These are phyloP conservation scores for Hoplodrina ambigua DNA, from an alignment of 2,888 invertebrate species.

Conservation along the genomic window DNA sequence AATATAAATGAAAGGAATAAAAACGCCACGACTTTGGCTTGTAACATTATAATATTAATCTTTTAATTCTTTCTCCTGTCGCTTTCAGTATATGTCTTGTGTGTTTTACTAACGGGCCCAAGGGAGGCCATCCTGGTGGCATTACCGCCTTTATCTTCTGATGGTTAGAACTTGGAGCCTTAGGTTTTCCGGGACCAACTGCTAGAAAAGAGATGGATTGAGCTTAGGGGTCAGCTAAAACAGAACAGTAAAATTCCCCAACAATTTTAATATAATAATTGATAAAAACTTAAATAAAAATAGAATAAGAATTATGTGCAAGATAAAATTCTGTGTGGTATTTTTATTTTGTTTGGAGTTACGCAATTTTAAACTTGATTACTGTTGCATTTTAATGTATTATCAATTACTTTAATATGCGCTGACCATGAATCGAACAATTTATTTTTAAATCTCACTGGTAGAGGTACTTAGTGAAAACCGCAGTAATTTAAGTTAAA, in stretches of 20 bases:
- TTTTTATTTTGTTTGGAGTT: too few relatives aligned
- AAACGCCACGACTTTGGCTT: neutral
- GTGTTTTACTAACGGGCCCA: constrained; percentile 21
- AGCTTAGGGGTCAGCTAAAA: neutral
- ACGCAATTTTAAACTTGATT: too few relatives aligned
- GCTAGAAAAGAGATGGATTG: constrained; percentile 26
- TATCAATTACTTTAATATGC: too few relatives aligned
- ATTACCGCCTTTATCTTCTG: constrained; percentile 19
- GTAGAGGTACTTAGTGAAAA: neutral
- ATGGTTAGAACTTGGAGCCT: neutral
- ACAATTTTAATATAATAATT: too few relatives aligned
- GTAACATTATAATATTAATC: neutral
- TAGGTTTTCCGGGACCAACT: neutral
- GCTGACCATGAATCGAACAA: too few relatives aligned
- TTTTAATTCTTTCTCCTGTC: neutral
- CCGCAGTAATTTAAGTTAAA: neutral
- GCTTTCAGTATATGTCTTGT: neutral
- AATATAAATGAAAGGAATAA: neutral
- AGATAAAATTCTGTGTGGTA: too few relatives aligned
- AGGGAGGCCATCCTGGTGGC: constrained; percentile 45
- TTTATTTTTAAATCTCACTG: too few relatives aligned
- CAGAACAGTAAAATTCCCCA: too few relatives aligned
- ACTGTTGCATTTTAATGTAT: too few relatives aligned
- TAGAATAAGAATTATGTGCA: too few relatives aligned
- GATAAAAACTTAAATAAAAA: too few relatives aligned